A percentile compares a stretch with the other conserved stretches of the same genome.
These are phyloP conservation scores for Ernsta delagoae DNA, from an alignment of 2,888 invertebrate species.

Conservation along the genomic window DNA sequence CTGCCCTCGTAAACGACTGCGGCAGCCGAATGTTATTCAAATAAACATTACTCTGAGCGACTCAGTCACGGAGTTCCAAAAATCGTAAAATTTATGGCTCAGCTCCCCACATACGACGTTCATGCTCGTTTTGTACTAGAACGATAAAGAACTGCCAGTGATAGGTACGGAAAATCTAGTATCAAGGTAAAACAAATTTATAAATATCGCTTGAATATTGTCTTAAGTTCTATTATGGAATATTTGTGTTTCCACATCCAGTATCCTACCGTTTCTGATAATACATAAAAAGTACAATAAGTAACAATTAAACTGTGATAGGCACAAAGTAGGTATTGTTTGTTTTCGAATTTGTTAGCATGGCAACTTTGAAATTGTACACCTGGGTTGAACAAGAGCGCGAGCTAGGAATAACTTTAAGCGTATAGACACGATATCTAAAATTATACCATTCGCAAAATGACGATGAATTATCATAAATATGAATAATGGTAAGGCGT, in stretches of 20 bases:
- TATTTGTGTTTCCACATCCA: no score
- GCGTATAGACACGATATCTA: background rate
- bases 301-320: no score
- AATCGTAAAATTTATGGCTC: constrained; percentile 72
- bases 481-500: no score
- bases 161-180: constrained; percentile 26
- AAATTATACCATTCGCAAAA: no score
- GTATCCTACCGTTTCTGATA: no score
- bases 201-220: background rate
- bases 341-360: background rate
- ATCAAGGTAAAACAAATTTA: background rate
- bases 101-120: constrained; percentile 49
- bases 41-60: constrained; percentile 72
- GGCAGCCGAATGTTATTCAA: constrained; percentile 70
- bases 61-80: constrained; percentile 64
- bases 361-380: background rate
- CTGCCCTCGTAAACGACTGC: constrained; percentile 69
- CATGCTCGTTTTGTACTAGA: constrained; percentile 33
- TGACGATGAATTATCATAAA: no score
- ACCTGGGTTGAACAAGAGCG: background rate
- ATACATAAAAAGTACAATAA: no score
- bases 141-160: constrained; percentile 44
- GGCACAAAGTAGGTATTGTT: background rate
- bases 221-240: background rate
- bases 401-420: background rate